Percentiles rank a stretch among this genome's conserved stretches.
phyloP scores from a whole-genome alignment of 2,797 vertebrate genomes.

The Acomys russatus region DNA sequence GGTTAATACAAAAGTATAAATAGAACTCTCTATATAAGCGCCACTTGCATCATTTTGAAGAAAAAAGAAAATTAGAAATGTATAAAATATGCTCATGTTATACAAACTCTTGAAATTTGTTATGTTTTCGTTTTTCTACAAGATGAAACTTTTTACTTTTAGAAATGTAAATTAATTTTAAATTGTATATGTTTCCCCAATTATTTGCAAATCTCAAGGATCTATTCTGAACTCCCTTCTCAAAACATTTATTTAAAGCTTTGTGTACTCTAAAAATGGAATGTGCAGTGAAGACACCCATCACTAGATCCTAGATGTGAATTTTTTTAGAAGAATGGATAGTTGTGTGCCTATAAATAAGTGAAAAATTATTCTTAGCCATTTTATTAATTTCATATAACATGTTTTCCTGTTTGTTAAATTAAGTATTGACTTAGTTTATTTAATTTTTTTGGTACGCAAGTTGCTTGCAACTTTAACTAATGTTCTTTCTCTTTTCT shows the following conservation, averaged over 20 bases:
- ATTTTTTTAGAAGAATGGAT: conserved; percentile 34
- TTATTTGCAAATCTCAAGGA: conserved; percentile 29
- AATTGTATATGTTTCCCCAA: not conserved
- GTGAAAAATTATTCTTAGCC: not conserved
- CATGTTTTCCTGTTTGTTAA: not conserved
- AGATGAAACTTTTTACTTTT: conserved; percentile 42
- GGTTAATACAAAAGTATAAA: conserved; percentile 27
- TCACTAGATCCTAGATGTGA: conserved; percentile 20
- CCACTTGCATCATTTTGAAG: conserved; percentile 37
- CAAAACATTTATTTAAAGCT: conserved; percentile 40
- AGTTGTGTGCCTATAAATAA: not conserved
- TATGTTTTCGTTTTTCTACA: conserved; percentile 24
- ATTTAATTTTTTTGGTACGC: conserved; percentile 41
- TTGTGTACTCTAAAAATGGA: not conserved
- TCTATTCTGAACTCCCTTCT: conserved; percentile 31
- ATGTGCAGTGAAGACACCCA: not conserved
- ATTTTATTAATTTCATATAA: not conserved
- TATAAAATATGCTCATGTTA: conserved; percentile 34
- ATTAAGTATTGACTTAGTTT: conserved; percentile 3
- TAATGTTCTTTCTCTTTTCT: conserved; percentile 55
- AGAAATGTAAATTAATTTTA: conserved; percentile 2
- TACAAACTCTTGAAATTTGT: conserved; percentile 8
- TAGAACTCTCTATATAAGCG: conserved; percentile 5
- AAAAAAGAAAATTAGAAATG: conserved; percentile 27
- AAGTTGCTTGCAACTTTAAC: conserved; percentile 52